Conservation (phyloP, 1,140 invertebrate genomes). For the Drosophila lini region DNA sequence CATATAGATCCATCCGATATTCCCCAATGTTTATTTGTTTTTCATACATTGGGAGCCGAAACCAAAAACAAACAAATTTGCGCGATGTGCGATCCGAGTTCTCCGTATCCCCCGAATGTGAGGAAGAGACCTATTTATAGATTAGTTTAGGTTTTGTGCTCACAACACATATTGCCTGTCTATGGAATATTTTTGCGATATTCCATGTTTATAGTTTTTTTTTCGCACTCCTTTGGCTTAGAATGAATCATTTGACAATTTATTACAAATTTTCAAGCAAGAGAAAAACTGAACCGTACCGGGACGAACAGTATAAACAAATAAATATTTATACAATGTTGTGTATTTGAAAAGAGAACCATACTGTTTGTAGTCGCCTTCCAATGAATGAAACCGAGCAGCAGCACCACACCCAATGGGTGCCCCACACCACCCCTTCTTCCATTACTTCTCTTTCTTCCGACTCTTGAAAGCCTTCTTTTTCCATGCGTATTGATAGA, state of each 20-base stretch:
- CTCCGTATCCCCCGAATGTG: slow-evolving; percentile 33
- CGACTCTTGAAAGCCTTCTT: not conserved
- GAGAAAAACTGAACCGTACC: not conserved
- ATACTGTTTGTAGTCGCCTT: slow-evolving; percentile 35
- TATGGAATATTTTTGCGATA: slow-evolving; percentile 45
- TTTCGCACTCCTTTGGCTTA: slow-evolving; percentile 20
- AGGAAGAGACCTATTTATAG: slow-evolving; percentile 40
- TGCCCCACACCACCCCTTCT: not conserved
- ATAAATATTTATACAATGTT: slow-evolving; percentile 45
- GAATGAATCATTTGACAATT: slow-evolving; percentile 48
- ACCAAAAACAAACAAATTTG: slow-evolving; percentile 45
- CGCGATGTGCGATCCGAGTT: slow-evolving; percentile 25
- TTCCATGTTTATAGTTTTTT: slow-evolving; percentile 11
- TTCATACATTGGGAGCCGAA: slow-evolving; percentile 39
- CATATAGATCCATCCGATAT: slow-evolving; percentile 17
- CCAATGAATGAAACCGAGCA: slow-evolving; percentile 30
- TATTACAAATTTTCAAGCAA: slow-evolving; percentile 20
- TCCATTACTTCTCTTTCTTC: not conserved
- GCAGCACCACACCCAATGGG: slow-evolving; percentile 22
- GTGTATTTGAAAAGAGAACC: slow-evolving; percentile 28
- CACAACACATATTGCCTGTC: slow-evolving; percentile 35
- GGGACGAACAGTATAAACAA: slow-evolving; percentile 34
- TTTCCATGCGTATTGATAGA: slow-evolving; percentile 10
- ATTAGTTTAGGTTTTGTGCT: slow-evolving; percentile 32
- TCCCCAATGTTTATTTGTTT: slow-evolving; percentile 42